phyloP scores from a whole-genome alignment of 2,797 vertebrate species.

The Peromyscus nudipes region DNA sequence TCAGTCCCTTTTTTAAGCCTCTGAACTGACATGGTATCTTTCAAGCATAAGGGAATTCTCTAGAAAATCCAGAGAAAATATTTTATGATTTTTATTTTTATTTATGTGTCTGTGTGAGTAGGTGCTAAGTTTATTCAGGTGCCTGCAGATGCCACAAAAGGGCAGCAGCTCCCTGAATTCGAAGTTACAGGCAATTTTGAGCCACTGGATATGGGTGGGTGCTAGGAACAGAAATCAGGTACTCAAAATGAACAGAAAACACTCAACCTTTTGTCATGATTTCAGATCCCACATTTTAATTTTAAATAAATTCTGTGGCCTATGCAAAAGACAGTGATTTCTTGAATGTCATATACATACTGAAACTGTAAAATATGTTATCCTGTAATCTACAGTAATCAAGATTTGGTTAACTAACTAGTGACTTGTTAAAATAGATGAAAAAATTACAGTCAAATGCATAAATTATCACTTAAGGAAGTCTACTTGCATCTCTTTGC shows the following conservation, averaged over 20 bases:
- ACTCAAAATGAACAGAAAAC: not conserved
- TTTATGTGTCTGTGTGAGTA: not conserved
- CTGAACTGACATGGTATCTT: not conserved
- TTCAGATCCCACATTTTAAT: not conserved
- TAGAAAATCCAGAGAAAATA: not conserved
- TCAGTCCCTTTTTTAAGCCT: not conserved
- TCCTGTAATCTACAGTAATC: too few species aligned
- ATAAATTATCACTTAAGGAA: not conserved
- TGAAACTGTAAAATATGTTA: not conserved
- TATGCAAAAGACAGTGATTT: not conserved
- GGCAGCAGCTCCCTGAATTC: fast-evolving
- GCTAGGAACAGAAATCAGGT: not conserved
- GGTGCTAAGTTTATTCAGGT: not conserved
- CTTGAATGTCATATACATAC: fast-evolving
- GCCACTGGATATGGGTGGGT: too few species aligned
- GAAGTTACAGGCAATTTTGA: not conserved
- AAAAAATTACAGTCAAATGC: not conserved
- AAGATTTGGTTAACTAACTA: not conserved
- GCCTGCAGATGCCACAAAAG: not conserved
- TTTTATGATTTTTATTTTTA: not conserved
- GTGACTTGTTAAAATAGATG: not conserved
- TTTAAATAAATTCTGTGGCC: not conserved
- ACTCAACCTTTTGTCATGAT: not conserved
- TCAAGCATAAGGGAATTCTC: fast-evolving
- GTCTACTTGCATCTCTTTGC: not conserved